Evolutionary conservation across 2,113 vertebrate genomes (phyloP), one percentile per base, ranked within the genome.

Genomic region (Orcinus orca): DNA sequence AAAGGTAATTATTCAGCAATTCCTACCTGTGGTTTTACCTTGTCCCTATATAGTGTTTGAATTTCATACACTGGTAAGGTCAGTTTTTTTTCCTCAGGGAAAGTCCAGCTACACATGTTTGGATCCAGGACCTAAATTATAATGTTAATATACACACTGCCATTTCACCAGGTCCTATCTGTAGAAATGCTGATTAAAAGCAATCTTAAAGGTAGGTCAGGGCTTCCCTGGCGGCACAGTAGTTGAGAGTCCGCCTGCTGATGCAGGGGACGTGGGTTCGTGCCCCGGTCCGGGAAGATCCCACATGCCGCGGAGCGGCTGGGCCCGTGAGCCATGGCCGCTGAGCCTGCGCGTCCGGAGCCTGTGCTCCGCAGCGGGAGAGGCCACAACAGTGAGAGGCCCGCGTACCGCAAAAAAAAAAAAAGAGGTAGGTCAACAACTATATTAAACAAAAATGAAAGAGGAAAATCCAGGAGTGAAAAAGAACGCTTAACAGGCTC

Each of bases 1-100:
- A 99, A 98, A 99, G 98, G 98, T 99, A 99, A 99, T 99, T 99
- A 99, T 99, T 99, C 98, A 98, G 98, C 98, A 98, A 98, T 98
- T 98, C 98, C 98, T 98, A 98, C 98, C 98, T 98, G 98, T 98
- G 98, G 98, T 99, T 98, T 98, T 98, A 98, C 98, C 98, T 98
- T 98, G 98, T 98, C 98, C 97, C 97, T 96, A 15, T 94, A 95
- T 33, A 98, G 97, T 94, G 97, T 97, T 92, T 98, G 98, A 98
- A 98, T 98, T 98, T 97, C 96, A 97, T 77, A 98, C 95, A 97
- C 67, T 97, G 81, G 98, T 98, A 98, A 98, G 98, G 98, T 98
- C 98, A 97, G 60, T 94, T 97, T 97, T 92, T 97, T 98, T 91
- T 85, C 90, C 96, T 95, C 96, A 87, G 74, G 76, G 95, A 98